phyloP scores from a whole-genome alignment of 2,888 invertebrate genomes.

The Agonum fuliginosum region DNA sequence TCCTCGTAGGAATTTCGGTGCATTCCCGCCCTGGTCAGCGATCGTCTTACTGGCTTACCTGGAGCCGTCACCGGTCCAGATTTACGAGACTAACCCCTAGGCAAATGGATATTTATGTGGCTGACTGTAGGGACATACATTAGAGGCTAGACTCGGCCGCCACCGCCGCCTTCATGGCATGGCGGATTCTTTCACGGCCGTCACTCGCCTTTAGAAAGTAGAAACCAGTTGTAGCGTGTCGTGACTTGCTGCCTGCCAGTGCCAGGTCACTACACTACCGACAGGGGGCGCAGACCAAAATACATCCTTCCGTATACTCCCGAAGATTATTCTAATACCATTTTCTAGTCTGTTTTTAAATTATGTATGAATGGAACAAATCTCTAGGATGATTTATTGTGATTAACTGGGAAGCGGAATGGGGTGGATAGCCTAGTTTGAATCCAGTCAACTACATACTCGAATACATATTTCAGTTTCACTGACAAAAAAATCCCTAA shows the following conservation, averaged over 20 bases:
- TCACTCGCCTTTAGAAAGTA: constrained; percentile 41
- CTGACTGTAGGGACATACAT: constrained; percentile 55
- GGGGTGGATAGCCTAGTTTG: too few relatives aligned
- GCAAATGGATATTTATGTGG: constrained; percentile 57
- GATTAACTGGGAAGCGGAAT: too few relatives aligned
- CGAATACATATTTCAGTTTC: too few relatives aligned
- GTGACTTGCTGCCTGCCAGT: constrained; percentile 11
- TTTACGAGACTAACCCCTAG: constrained; percentile 54
- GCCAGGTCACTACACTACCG: constrained; percentile 28
- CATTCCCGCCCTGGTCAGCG: background rate
- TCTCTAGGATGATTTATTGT: too few relatives aligned
- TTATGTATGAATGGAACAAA: too few relatives aligned
- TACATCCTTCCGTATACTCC: too few relatives aligned
- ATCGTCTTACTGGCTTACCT: constrained; percentile 42
- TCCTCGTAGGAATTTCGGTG: background rate
- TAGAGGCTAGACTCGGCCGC: constrained; percentile 40
- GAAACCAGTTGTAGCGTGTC: constrained; percentile 27
- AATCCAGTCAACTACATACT: too few relatives aligned
- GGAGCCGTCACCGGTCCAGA: constrained; percentile 22
- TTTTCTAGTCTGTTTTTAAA: too few relatives aligned
- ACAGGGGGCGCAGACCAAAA: background rate
- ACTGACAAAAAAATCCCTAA: too few relatives aligned
- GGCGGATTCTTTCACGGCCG: constrained; percentile 43
- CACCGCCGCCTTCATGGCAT: background rate
- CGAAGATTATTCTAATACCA: too few relatives aligned